Base-by-base conservation (phyloP, 1,140 invertebrate species). In the Trichonephila inaurata region DNA sequence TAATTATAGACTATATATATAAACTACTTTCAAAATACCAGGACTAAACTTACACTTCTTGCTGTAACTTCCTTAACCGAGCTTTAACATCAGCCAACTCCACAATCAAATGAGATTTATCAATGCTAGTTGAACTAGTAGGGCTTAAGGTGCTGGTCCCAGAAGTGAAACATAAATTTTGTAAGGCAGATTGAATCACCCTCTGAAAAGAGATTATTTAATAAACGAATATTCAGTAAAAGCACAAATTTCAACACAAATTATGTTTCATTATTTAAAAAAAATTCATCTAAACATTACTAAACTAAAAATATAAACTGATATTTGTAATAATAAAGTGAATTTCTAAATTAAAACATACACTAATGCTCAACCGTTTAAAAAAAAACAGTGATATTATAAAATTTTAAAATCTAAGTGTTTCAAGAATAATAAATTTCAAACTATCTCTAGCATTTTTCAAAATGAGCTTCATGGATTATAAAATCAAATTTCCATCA, bases 1-100 rank as follows among this genome's bases (percentile, higher is more conserved):
- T n/a, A n/a, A n/a, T n/a, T n/a, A n/a, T n/a, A n/a, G n/a, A n/a
- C n/a, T 51, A 51, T 12, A 51, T 51, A 12, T 10, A 10, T 10
- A 51, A 51, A 51, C 7, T 51, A 10, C 7, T 51, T 51, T 51
- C 10, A 12, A 5, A 51, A 51, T 7, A 51, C 2, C 7, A 10
- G 0, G 33, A 40, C 16, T 18, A 18, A 7, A 90, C 98, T 97
- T 96, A 98, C 98, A 99, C 96, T 96, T 99, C 98, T 95, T 99
- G 98, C 94, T 98, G 96, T 94, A 98, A 97, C 96, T 98, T 98
- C 95, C 98, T 96, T 24, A 99, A 96, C 95, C 97, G 97, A 2
- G 98, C 98, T 96, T 99, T 99, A 96, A 97, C 97, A 95, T 99
- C 98, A 0, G 98, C 98, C 81, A 99, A 96, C 96, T 99, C 98